Percentiles rank a stretch among this genome's conserved stretches.
Conservation (phyloP, 2,797 vertebrate species). For the Columba guinea region DNA sequence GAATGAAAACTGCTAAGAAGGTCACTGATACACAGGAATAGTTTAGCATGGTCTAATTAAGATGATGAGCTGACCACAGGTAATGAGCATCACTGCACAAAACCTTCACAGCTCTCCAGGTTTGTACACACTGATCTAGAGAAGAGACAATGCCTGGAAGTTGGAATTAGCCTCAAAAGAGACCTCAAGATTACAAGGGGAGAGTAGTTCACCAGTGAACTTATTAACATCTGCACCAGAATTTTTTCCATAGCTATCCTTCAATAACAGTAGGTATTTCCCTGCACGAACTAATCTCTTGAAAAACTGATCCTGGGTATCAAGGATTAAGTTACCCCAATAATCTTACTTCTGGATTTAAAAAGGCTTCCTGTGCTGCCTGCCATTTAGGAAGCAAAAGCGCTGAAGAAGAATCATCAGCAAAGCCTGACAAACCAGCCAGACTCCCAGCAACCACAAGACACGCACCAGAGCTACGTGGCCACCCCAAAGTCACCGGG, state of each 20-base stretch:
- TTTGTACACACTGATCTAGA: background rate
- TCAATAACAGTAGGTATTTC: background rate
- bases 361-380: background rate
- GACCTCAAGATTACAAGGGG: background rate
- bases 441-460: fast-evolving
- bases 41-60: background rate
- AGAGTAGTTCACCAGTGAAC: background rate
- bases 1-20: background rate
- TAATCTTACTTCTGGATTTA: background rate
- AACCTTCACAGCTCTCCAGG: background rate
- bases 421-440: background rate
- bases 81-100: background rate
- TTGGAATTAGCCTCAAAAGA: background rate
- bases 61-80: background rate
- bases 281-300: fast-evolving
- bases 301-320: background rate
- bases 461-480: fast-evolving
- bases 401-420: background rate
- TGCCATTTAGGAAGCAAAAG: background rate
- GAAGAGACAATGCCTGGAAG: background rate
- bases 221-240: background rate
- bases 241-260: background rate
- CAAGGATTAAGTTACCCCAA: background rate
- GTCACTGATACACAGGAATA: background rate
- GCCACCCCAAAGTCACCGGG: background rate